A percentile compares a stretch with the other conserved stretches of the same genome.
Conservation (phyloP, 2,797 vertebrate genomes). For the Eospalax fontanierii region DNA sequence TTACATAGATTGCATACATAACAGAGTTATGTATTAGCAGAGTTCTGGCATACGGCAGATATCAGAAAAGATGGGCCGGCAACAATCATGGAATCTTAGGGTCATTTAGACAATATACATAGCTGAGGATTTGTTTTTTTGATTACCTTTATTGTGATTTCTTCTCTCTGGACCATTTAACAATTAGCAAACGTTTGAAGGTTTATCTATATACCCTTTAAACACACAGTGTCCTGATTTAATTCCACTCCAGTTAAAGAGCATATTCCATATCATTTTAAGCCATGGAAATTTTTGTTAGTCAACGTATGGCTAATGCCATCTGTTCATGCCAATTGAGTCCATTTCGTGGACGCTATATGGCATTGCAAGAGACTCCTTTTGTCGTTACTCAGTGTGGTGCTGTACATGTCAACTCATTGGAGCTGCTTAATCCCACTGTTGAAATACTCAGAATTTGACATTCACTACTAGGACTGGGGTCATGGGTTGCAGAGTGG, state of each 20-base stretch:
- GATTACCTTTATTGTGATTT: not conserved
- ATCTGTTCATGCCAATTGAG: not conserved
- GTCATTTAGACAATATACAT: not conserved
- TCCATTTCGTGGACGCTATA: not conserved
- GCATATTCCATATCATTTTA: not conserved
- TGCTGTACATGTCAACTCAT: not conserved
- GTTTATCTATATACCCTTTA: not conserved
- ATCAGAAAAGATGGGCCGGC: not conserved
- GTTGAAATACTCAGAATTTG: not conserved
- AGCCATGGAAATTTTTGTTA: not conserved
- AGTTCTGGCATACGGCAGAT: not conserved
- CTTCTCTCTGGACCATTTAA: not conserved
- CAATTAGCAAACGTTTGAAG: not conserved
- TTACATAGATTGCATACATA: not conserved
- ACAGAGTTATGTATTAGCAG: not conserved
- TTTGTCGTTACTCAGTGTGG: not conserved
- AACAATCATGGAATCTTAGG: not conserved
- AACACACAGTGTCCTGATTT: not conserved
- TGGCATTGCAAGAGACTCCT: not conserved
- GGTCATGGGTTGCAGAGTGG: not conserved
- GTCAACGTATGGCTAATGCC: not conserved
- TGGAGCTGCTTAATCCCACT: not conserved
- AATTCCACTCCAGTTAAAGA: not conserved
- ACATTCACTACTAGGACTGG: too few species aligned
- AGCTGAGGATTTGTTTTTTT: not conserved